phyloP scores from a whole-genome alignment of 1,140 invertebrate species.

The Formica selysi region DNA sequence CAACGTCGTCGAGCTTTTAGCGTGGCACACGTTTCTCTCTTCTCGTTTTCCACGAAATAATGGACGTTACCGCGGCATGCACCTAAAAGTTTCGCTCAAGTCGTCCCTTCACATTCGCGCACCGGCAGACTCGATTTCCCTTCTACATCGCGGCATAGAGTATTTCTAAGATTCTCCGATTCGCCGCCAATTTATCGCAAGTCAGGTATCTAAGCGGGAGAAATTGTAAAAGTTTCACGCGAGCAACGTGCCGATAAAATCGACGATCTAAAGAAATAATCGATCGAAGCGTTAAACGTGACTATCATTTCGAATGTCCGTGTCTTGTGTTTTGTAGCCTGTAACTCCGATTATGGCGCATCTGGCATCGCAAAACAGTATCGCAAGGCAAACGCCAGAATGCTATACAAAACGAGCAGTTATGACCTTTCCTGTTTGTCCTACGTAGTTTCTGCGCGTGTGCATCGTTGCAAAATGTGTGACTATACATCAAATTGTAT shows the following conservation, averaged over 20 bases:
- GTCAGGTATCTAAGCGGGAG: background rate
- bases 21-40: slow-evolving; percentile 4
- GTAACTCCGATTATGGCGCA: slow-evolving; percentile 27
- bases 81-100: slow-evolving; percentile 22
- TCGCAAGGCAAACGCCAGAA: background rate
- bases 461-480: background rate
- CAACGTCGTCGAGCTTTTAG: slow-evolving; percentile 41
- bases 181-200: slow-evolving; percentile 11
- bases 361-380: slow-evolving; percentile 33
- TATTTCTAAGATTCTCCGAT: too few relatives aligned
- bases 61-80: background rate
- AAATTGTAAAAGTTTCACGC: slow-evolving; percentile 41
- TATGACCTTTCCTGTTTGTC: background rate
- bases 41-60: slow-evolving; percentile 1
- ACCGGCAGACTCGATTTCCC: too few relatives aligned
- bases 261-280: slow-evolving; percentile 11
- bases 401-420: slow-evolving; percentile 14
- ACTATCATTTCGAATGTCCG: slow-evolving; percentile 1
- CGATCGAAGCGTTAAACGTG: slow-evolving; percentile 44
- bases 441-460: background rate
- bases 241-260: slow-evolving; percentile 34
- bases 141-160: too few relatives aligned
- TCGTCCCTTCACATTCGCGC: slow-evolving; percentile 15
- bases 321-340: background rate
- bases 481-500: background rate